Conservation (phyloP, 1,140 invertebrate genomes). For the Drosophila ogumai region DNA sequence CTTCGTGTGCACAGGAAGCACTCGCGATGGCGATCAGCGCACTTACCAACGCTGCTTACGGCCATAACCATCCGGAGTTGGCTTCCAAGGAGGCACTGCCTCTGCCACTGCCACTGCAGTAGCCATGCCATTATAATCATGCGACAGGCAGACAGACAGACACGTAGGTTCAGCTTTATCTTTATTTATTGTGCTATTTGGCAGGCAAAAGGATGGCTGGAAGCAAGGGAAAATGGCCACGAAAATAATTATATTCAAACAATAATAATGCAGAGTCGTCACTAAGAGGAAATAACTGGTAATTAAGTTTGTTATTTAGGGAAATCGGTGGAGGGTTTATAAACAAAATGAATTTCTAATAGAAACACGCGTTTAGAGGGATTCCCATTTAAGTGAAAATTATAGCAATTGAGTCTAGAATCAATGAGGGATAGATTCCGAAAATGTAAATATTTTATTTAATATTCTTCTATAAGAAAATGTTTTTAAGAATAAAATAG, state of each 20-base stretch:
- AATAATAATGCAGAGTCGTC: slow-evolving; percentile 11
- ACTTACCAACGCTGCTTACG: slow-evolving; percentile 72
- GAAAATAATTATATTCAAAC: slow-evolving; percentile 47
- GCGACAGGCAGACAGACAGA: slow-evolving; percentile 57
- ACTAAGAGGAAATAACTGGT: slow-evolving; percentile 25
- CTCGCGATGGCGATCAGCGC: slow-evolving; percentile 78
- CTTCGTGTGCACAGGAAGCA: slow-evolving; percentile 68
- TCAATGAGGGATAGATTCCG: not conserved
- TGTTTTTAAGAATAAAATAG: not conserved
- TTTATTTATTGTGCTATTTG: slow-evolving; percentile 67
- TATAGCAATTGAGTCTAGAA: not conserved
- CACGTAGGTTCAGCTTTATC: slow-evolving; percentile 21
- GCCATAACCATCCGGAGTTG: slow-evolving; percentile 61
- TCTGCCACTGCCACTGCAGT: slow-evolving; percentile 52
- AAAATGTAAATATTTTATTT: not conserved
- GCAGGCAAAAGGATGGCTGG: slow-evolving; percentile 22
- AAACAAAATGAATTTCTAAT: not conserved
- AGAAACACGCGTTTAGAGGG: not conserved
- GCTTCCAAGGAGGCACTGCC: slow-evolving; percentile 28
- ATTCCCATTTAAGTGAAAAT: no score
- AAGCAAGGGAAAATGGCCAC: slow-evolving; percentile 20
- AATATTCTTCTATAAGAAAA: not conserved
- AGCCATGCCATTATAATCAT: slow-evolving; percentile 64
- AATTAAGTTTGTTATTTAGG: slow-evolving; percentile 41
- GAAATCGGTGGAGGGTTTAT: not conserved